These are phyloP conservation scores for Theonella swinhoei DNA, from an alignment of 37 sponge, comb jelly and placozoan species.

Conservation along the genomic window DNA sequence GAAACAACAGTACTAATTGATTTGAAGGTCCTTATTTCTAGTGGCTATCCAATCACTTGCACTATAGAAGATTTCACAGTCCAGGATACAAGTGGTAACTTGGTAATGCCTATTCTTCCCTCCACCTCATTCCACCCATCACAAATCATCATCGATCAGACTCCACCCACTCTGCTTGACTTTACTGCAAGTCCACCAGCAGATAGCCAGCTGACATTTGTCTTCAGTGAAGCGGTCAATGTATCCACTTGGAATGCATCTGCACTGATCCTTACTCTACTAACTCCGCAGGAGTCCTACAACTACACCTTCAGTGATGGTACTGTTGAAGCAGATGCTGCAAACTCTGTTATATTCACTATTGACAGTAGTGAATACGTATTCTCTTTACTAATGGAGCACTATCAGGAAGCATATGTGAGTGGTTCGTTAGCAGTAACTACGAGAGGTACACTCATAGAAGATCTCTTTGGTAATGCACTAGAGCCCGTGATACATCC, in stretches of 20 bases:
- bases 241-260: background rate
- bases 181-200: conserved; percentile 10
- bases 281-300: background rate
- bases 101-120: conserved; percentile 26
- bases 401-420: conserved; percentile 20
- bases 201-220: background rate
- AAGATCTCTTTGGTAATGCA: background rate
- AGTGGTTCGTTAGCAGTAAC: background rate
- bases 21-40: conserved; percentile 5
- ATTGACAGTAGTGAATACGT: background rate
- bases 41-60: conserved; percentile 37
- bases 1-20: background rate
- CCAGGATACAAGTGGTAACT: conserved; percentile 59
- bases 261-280: conserved; percentile 9
- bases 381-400: background rate
- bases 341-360: background rate
- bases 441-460: background rate
- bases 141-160: conserved; percentile 46
- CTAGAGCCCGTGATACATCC: background rate
- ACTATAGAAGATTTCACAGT: conserved; percentile 26
- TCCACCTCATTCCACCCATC: conserved; percentile 41
- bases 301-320: conserved; percentile 4
- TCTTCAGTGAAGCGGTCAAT: conserved; percentile 24
- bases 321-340: background rate
- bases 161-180: conserved; percentile 38